Base-by-base conservation (phyloP, 2,797 vertebrate genomes). In the Crocodylus rhombifer region DNA sequence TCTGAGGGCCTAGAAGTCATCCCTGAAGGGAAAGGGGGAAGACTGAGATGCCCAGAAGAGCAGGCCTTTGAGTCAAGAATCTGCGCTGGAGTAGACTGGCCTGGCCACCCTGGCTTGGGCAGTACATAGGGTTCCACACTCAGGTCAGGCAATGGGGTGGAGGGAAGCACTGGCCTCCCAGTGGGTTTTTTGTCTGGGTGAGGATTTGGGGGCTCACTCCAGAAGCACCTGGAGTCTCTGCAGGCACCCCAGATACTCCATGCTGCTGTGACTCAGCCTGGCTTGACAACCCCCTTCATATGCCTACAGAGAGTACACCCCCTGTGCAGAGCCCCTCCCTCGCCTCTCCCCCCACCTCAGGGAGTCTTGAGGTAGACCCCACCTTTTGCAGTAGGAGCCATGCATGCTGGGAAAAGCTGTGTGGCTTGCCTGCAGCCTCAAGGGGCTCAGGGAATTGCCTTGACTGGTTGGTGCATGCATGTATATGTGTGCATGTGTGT, bases 401-500 rank as follows among this genome's bases (percentile, higher is more conserved):
- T 51, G 42, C 10, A 51, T 3, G 14, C 69, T 26, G 23, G 36
- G 42, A 23, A 51, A 51, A 51, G 42, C 42, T 51, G 42, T 51
- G 10, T 51, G 42, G 42, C 42, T 36, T 51, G 30, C 33, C 33
- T 71, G 33, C 60, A 69, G 77, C 18, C 55, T 61, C 30, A 25
- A 16, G 58, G n/a, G 79, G 42, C 33, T 88, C n/a, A 0, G 14
- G 0, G 2, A 26, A 17, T 30, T 26, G 14, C 4, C 25, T 75
- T 2, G 5, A 65, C 26, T 0, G 1, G 20, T 42, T 73, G 51
- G 23, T 0, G 0, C 76, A 93, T 84, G 36, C 63, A 28, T 23
- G 4, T 0, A 0, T 0, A 0, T 56, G 2, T 82, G 88, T 84
- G 76, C 60, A 74, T 86, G 51, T 18, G 7, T 63, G 18, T 64